Base-by-base conservation (phyloP, 2,888 invertebrate genomes). In the Rhimphoctona megacephalus region DNA sequence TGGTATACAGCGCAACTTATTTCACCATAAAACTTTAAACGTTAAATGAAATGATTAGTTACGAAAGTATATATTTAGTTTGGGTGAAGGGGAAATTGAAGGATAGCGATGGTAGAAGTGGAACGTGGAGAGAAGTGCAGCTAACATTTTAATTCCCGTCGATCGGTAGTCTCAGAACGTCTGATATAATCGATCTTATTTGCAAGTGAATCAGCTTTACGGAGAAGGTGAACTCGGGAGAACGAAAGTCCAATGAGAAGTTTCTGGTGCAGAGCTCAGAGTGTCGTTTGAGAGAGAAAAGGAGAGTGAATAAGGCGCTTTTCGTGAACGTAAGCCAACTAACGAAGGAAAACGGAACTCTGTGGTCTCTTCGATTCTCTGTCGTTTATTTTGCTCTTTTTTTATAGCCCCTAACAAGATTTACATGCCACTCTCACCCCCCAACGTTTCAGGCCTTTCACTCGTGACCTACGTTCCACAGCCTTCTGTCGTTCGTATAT, bases 161-260 rank as follows among this genome's bases (percentile, higher is more conserved):
- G 88, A 90, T 92, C 90, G 89, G 88, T 82, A 92, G 90, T 91
- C 90, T 73, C 52, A 81, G 83, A 87, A 90, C 90, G 89, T 90
- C 87, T 90, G 86, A 91, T 91, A 91, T 92, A 92, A 92, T 92
- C 92, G 91, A 91, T 91, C 91, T 92, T 91, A 90, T 92, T 92
- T 92, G 91, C 91, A 91, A 91, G 90, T 91, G 91, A 92, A 91
- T 92, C 90, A 89, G 87, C 73, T 79, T 79, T 77, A 66, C 46
- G 57, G 84, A 84, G 67, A 73, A 81, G 74, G 77, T 67, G 36
- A 84, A 69, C 52, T 39, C 64, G 64, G 54, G 85, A 61, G 82
- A 61, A 86, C 70, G 69, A 72, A 54, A 74, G 73, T 30, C 67
- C 46, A 46, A 57, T 57, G 39, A 14, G 61, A 57, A 85, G 78